These are phyloP conservation scores for Capreolus pygargus DNA, from an alignment of 2,113 vertebrate species.

Conservation along the genomic window DNA sequence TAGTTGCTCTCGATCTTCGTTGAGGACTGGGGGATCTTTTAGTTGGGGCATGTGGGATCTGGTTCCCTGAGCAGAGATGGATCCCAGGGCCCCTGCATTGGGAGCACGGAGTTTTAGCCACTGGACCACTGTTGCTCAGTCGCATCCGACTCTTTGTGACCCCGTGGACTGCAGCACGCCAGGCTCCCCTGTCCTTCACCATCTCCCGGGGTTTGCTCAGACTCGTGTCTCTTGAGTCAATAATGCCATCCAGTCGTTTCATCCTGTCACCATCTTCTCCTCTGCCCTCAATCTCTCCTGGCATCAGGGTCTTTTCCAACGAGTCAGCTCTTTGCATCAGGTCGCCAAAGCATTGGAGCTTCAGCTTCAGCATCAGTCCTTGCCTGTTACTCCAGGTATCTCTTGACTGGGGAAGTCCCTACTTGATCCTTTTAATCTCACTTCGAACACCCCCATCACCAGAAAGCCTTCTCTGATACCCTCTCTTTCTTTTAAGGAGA, in stretches of 20 bases:
- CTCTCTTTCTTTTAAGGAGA: not conserved
- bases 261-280: not conserved
- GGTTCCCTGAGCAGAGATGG: not conserved
- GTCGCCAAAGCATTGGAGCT: not conserved
- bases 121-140: not conserved
- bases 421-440: not conserved
- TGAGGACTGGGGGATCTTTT: not conserved
- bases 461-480: not conserved
- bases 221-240: not conserved
- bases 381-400: not conserved
- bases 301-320: not conserved
- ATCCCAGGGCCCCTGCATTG: not conserved
- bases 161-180: not conserved
- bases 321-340: not conserved
- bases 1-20: not conserved
- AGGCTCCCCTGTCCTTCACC: not conserved
- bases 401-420: not conserved
- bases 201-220: not conserved
- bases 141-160: not conserved
- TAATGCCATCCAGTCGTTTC: not conserved
- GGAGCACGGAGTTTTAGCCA: not conserved
- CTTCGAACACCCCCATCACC: not conserved
- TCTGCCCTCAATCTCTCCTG: not conserved
- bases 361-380: not conserved
- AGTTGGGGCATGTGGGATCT: not conserved